Evolutionary conservation across 2,888 invertebrate genomes (phyloP).

Genomic region (Phymatocera aterrima): DNA sequence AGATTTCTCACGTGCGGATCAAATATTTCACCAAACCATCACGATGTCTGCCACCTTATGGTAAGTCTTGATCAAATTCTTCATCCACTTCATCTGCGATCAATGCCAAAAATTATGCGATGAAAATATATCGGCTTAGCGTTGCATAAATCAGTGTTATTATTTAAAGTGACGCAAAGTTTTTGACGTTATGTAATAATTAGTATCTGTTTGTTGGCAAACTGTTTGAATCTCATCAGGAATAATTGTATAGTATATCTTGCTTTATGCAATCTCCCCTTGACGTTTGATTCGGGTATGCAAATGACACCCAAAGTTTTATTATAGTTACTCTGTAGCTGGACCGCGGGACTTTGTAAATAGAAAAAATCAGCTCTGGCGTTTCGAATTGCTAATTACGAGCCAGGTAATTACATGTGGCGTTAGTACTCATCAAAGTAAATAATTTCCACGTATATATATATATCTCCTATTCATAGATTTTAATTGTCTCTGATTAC

Average conservation of each 20-base stretch:
- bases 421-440: constrained; percentile 28
- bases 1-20: constrained; percentile 57
- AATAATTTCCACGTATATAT: neutral
- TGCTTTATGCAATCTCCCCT: neutral
- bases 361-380: neutral
- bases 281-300: neutral
- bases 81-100: neutral
- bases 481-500: neutral
- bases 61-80: constrained; percentile 58
- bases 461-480: constrained; percentile 16
- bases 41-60: constrained; percentile 68
- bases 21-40: constrained; percentile 56
- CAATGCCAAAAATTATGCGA: too few species aligned
- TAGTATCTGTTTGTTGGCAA: neutral
- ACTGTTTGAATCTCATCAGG: neutral
- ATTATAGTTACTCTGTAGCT: too few species aligned
- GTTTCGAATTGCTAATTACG: neutral
- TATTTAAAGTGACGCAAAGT: neutral
- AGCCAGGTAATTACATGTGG: constrained; percentile 2
- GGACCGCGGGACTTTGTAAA: constrained; percentile 3
- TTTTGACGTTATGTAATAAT: neutral
- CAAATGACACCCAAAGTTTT: constrained; percentile 13
- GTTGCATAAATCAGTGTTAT: too few species aligned
- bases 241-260: neutral
- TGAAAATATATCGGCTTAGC: too few species aligned